Base-by-base conservation (phyloP, 35 echinoderm and acorn worm species). In the Amphiura filiformis region DNA sequence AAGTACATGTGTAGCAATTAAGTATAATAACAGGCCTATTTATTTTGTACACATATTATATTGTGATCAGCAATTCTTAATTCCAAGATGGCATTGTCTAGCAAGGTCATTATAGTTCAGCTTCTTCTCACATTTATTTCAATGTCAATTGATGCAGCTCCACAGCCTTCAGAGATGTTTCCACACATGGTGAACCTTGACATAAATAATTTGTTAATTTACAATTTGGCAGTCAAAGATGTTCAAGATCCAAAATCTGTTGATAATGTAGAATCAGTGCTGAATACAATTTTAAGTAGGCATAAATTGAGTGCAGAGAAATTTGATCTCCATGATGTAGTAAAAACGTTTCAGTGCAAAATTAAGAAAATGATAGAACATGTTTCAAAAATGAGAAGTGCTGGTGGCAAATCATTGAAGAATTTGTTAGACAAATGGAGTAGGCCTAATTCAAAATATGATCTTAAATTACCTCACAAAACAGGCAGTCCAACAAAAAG, bases 401-500 rank as follows among this genome's bases (percentile, higher is more conserved):
- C 38, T 84, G 31, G 38, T 90, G 81, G 81, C 57, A 76, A 57
- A 77, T 26, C 47, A 85, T 38, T 20, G 84, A 84, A 84, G 85
- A 88, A 91, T 42, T 34, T 91, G 70, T 20, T 85, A 23, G 42
- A 84, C 28, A 91, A 85, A 86, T 91, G 38, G 38, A 64, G 86
- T n/a, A n/a, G n/a, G n/a, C n/a, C n/a, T 77, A 79, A 91, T 15
- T 91, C 82, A 56, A 41, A 65, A 39, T 91, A 86, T 79, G 42
- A 34, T 56, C 34, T 82, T 34, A 89, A 83, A 56, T 32, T 78
- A 39, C 37, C 33, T 39, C 82, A 91, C 49, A 86, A 86, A 91
- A 90, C 80, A 23, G 88, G 88, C 32, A 90, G 88, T 78, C 88
- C 88, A 82, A 76, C 38, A 76, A 90, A 91, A 49, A 65, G 89